Evolutionary conservation across 2,113 vertebrate genomes (phyloP), one percentile per base, ranked within the genome.

Genomic region (Scopus umbretta): DNA sequence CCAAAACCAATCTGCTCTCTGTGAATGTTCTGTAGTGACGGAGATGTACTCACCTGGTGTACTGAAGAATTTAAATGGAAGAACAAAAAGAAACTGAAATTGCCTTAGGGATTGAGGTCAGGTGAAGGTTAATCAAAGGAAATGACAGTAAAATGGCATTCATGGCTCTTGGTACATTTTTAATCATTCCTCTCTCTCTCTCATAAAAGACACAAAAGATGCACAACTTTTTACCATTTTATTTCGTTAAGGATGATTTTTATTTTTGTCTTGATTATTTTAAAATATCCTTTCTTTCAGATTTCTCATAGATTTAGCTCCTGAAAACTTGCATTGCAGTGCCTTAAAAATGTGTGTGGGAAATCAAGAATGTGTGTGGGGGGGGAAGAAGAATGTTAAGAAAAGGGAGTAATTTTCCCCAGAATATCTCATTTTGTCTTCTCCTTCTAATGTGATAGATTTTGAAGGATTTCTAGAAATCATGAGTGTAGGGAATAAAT

Each of bases 51-150:
- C 96, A 97, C 96, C 97, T 97, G 94, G 58, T 70, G 71, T 50
- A 79, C 80, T 21, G 62, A 80, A 83, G 91, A 92, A 96, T 97
- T 95, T 92, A 92, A 97, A 92, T 89, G 89, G 96, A 93, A 97
- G 97, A 97, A 98, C 96, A 97, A 97, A 97, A 92, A 95, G 97
- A 96, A 97, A 85, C 94, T 86, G 95, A 76, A 91, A 95, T 96
- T 96, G 97, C 98, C 98, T 97, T 84, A 88, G 96, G 96, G 98
- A 97, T 88, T 94, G 87, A 90, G 98, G 98, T 98, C 98, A 97
- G 96, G 95, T 96, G 95, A 96, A 98, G 98, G 98, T 98, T 98
- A 98, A 98, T 98, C 97, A 98, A 97, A 98, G 98, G 98, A 98
- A 98, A 98, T 98, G 97, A 98, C 96, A 95, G 96, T 88, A 97